Evolutionary conservation across 92 coral and sea anemone genomes (phyloP), one percentile per base, ranked within the genome.

Genomic region (Chrysogorgia sp.): DNA sequence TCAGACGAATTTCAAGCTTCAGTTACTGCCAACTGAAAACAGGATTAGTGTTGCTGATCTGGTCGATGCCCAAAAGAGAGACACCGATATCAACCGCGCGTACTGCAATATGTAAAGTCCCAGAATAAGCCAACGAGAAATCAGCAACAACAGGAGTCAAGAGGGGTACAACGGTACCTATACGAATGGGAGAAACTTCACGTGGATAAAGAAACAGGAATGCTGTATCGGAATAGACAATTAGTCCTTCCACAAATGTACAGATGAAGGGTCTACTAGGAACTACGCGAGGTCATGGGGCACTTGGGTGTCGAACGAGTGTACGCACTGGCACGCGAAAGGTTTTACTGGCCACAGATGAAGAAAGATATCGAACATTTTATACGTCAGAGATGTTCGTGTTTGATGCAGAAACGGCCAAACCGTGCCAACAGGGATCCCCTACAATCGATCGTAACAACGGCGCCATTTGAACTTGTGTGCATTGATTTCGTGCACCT

Each of bases 391-490:
- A 81, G 58, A 31, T 82, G 82, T 74, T 75, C 23, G 14, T 83
- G 87, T 49, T 48, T 76, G 55, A 83, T 49, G 48, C 87, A 83
- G 63, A 53, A 75, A 57, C 65, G 58, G 34, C 83, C 87, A 9
- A 43, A 66, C 24, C 37, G 55, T 58, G 63, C 60, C 30, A 37
- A 40, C 50, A 75, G 43, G 22, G 82, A 57, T 15, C 76, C 67
- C 25, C 62, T 75, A 24, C 35, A 52, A 33, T 79, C 83, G 21
- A 83, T 83, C 65, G 17, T 26, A 13, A 77, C 88, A 25, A 78
- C 82, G 48, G 83, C 79, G 10, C 84, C 88, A 63, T 84, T 84
- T 63, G 79, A 77, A 45, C 71, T 84, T 0, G 84, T 84, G 19
- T 84, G 83, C 30, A 40, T 77, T 19, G 84, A 84, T 35, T 84